phyloP scores from a whole-genome alignment of 2,113 vertebrate species.

The Seriola dumerili region DNA sequence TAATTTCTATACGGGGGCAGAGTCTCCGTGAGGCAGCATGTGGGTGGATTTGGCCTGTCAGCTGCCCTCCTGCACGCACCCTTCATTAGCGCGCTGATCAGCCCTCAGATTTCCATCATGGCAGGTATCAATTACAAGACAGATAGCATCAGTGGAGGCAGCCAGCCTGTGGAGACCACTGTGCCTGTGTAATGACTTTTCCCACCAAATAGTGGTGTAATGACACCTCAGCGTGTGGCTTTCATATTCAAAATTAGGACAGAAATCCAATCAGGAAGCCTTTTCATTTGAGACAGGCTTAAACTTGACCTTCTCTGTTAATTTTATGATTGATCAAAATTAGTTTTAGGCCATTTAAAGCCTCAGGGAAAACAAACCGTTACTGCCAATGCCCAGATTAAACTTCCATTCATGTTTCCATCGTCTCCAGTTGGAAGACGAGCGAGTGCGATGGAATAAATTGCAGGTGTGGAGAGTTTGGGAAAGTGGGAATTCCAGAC shows the following conservation, averaged over 20 bases:
- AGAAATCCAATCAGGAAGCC: slow-evolving; percentile 11
- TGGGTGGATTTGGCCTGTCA: slow-evolving; percentile 37
- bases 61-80: slow-evolving; percentile 38
- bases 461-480: background rate
- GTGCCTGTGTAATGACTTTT: slow-evolving; percentile 43
- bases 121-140: slow-evolving; percentile 53
- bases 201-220: background rate
- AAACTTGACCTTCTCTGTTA: background rate
- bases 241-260: background rate
- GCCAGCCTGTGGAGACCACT: slow-evolving; percentile 61
- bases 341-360: background rate
- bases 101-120: slow-evolving; percentile 47
- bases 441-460: background rate
- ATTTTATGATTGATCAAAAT: background rate
- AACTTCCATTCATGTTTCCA: background rate
- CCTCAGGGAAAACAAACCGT: background rate
- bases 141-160: slow-evolving; percentile 81
- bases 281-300: background rate
- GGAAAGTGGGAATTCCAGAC: background rate
- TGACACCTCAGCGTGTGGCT: background rate
- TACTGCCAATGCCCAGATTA: background rate
- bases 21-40: slow-evolving; percentile 5
- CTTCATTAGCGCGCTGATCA: slow-evolving; percentile 55
- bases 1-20: slow-evolving; percentile 19
- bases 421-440: background rate